Percentiles rank a stretch among this genome's conserved stretches.
Evolutionary conservation across 1,140 invertebrate genomes (phyloP).

Genomic region (Lepidotrigona ventralis): DNA sequence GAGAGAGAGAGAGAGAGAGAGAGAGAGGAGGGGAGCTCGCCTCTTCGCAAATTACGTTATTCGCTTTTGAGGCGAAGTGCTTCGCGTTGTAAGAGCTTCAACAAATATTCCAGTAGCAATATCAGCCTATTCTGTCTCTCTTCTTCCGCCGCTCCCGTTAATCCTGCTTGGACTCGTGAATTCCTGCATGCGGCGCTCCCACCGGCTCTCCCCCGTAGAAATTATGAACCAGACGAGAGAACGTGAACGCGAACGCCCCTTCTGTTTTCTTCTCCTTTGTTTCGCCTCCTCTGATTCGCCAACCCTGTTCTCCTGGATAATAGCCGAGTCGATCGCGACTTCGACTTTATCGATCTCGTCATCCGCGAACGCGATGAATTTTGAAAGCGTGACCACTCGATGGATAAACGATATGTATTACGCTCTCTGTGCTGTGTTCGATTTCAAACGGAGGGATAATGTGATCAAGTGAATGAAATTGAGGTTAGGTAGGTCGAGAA

Average conservation of each 20-base stretch:
- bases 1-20: neutral
- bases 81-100: slow-evolving; percentile 48
- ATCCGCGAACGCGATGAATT: no score
- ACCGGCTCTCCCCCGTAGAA: slow-evolving; percentile 27
- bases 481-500: no score
- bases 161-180: slow-evolving; percentile 48
- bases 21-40: neutral
- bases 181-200: slow-evolving; percentile 42
- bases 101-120: slow-evolving; percentile 55
- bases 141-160: slow-evolving; percentile 8
- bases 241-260: slow-evolving; percentile 27
- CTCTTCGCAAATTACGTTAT: slow-evolving; percentile 51
- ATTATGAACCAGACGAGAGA: slow-evolving; percentile 46
- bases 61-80: slow-evolving; percentile 53
- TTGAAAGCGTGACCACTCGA: no score
- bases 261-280: neutral
- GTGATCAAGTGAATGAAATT: no score
- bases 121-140: slow-evolving; percentile 37
- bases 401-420: no score
- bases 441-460: no score
- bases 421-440: no score
- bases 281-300: slow-evolving; percentile 16
- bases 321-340: no score
- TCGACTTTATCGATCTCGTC: no score
- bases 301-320: no score